Conservation (phyloP, 2,797 vertebrate species). For the Sebastes vulpes region DNA sequence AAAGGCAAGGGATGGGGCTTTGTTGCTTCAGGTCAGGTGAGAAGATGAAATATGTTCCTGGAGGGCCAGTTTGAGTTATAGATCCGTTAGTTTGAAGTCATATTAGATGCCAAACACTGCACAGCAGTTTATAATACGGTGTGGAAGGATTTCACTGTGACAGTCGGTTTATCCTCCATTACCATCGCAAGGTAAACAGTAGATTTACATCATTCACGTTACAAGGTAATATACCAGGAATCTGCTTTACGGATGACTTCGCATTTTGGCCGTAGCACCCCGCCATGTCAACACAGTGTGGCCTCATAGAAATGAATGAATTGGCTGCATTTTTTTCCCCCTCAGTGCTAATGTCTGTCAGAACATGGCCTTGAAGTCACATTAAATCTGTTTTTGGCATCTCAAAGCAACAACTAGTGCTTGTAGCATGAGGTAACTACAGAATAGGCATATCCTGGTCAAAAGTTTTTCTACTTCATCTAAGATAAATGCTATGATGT, state of each 20-base stretch:
- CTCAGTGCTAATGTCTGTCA: background rate
- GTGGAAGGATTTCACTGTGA: background rate
- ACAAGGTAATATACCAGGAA: background rate
- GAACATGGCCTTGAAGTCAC: background rate
- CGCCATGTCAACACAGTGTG: background rate
- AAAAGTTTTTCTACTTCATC: background rate
- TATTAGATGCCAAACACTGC: background rate
- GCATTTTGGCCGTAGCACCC: background rate
- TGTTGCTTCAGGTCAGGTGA: background rate
- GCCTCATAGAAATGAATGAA: background rate
- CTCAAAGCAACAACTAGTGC: background rate
- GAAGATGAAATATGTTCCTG: conserved; percentile 2
- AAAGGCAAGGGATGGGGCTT: background rate
- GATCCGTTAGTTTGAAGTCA: background rate
- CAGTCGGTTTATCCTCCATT: background rate
- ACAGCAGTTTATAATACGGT: background rate
- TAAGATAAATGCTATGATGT: background rate
- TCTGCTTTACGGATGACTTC: background rate
- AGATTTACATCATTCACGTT: background rate
- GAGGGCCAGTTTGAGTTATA: background rate
- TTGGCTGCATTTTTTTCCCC: background rate
- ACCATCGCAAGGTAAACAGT: background rate
- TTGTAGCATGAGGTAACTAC: background rate
- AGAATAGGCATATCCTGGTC: background rate
- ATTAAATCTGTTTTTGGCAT: background rate